Percentiles rank a stretch among this genome's conserved stretches.
These are phyloP conservation scores for Aricia artaxerxes DNA, from an alignment of 2,888 invertebrate genomes.

Conservation along the genomic window DNA sequence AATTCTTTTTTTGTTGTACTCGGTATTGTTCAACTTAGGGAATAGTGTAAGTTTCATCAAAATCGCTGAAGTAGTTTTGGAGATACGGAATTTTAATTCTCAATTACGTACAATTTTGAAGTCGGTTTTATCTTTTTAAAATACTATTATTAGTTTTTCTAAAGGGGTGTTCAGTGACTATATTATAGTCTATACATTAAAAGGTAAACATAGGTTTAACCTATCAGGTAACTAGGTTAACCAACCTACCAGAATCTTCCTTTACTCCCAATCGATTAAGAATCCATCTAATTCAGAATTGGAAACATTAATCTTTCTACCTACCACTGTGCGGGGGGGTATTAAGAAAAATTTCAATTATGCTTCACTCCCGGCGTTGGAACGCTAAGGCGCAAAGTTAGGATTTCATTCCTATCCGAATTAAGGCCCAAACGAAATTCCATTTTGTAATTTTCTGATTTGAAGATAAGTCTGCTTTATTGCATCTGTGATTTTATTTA, in stretches of 20 bases:
- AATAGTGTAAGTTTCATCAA: too few relatives aligned
- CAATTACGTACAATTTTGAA: too few relatives aligned
- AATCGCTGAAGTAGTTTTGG: too few relatives aligned
- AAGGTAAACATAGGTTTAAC: neutral
- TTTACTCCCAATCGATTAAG: constrained; percentile 25
- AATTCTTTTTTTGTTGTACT: too few relatives aligned
- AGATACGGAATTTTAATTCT: too few relatives aligned
- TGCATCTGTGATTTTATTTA: constrained; percentile 38
- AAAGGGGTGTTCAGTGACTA: too few relatives aligned
- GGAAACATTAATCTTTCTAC: constrained; percentile 38
- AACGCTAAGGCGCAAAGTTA: constrained; percentile 49
- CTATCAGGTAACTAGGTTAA: neutral
- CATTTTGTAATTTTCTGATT: constrained; percentile 63
- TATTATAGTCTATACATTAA: neutral
- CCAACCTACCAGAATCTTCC: neutral
- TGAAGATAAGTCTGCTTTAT: constrained; percentile 49
- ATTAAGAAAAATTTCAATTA: constrained; percentile 68
- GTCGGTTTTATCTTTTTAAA: too few relatives aligned
- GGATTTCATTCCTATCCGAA: constrained; percentile 59
- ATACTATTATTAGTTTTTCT: too few relatives aligned
- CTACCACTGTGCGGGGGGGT: constrained; percentile 47
- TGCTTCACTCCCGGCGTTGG: constrained; percentile 47
- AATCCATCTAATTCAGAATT: constrained; percentile 28
- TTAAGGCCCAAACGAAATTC: constrained; percentile 61
- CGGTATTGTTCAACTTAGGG: too few relatives aligned